Conservation (phyloP, 2,113 vertebrate species). For the Cavia porcellus region DNA sequence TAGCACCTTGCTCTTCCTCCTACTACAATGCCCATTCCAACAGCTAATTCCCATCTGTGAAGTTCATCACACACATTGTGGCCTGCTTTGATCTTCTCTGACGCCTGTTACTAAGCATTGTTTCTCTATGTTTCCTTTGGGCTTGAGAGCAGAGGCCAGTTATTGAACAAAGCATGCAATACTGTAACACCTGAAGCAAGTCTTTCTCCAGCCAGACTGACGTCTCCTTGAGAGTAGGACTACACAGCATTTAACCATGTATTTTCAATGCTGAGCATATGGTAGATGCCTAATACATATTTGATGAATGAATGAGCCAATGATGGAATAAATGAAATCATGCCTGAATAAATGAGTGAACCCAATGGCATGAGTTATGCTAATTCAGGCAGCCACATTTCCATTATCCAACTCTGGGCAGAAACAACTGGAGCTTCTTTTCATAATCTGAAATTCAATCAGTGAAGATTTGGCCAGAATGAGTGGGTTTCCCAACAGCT, state of each 20-base stretch:
- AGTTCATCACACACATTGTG: neutral
- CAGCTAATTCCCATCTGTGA: neutral
- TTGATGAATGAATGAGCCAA: neutral
- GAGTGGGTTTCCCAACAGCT: neutral
- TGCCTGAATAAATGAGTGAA: neutral
- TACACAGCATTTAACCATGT: neutral
- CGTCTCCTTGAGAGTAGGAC: neutral
- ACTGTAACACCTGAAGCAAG: neutral
- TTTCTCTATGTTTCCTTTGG: neutral
- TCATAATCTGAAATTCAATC: neutral
- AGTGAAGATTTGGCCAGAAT: neutral
- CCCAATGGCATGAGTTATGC: neutral
- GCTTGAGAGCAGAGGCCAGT: neutral
- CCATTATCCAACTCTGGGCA: neutral
- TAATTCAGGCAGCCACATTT: neutral
- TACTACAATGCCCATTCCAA: rapidly evolving
- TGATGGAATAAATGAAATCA: neutral
- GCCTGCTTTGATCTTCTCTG: neutral
- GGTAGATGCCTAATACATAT: neutral
- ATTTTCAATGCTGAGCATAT: neutral
- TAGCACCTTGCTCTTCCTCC: neutral
- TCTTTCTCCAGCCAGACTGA: neutral
- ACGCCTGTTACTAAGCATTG: neutral
- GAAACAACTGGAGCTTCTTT: conserved; percentile 18
- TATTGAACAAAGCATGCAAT: neutral